These are phyloP conservation scores for Muschampia plurimacula DNA, from an alignment of 2,888 invertebrate species.

Conservation along the genomic window DNA sequence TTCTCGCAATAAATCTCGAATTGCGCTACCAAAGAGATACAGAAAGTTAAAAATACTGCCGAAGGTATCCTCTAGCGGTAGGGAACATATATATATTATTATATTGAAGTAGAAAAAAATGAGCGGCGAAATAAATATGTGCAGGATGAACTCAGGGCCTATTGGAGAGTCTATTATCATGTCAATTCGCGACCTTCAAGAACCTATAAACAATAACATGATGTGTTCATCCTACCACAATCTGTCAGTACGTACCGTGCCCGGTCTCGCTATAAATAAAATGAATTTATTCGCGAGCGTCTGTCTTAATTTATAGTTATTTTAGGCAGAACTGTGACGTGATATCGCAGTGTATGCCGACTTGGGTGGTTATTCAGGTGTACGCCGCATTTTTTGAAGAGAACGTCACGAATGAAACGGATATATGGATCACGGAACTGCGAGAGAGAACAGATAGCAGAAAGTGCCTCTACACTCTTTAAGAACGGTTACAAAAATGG, in stretches of 20 bases:
- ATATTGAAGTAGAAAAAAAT: constrained; percentile 43
- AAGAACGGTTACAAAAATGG: no score
- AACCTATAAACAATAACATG: constrained; percentile 75
- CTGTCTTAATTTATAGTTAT: constrained; percentile 76
- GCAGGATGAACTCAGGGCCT: constrained; percentile 27
- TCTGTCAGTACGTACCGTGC: constrained; percentile 66
- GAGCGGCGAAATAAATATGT: constrained; percentile 43
- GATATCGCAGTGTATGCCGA: constrained; percentile 54
- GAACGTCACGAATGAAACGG: not conserved
- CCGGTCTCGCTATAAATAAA: constrained; percentile 71
- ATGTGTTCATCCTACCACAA: constrained; percentile 78
- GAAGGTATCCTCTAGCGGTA: constrained; percentile 3
- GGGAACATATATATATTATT: not conserved
- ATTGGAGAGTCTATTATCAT: constrained; percentile 69
- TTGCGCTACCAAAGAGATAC: not conserved
- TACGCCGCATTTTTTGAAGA: constrained; percentile 14
- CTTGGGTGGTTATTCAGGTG: constrained; percentile 41
- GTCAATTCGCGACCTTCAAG: constrained; percentile 74
- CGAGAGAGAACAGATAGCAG: no score
- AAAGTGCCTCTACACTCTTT: no score
- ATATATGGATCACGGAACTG: no score
- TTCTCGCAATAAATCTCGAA: constrained; percentile 34
- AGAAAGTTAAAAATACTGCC: constrained; percentile 12
- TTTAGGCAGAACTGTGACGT: constrained; percentile 68
- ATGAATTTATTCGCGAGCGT: constrained; percentile 69